Evolutionary conservation across 1,140 invertebrate genomes (phyloP), one percentile per base, ranked within the genome.

Genomic region (Lordiphosa clarofinis): DNA sequence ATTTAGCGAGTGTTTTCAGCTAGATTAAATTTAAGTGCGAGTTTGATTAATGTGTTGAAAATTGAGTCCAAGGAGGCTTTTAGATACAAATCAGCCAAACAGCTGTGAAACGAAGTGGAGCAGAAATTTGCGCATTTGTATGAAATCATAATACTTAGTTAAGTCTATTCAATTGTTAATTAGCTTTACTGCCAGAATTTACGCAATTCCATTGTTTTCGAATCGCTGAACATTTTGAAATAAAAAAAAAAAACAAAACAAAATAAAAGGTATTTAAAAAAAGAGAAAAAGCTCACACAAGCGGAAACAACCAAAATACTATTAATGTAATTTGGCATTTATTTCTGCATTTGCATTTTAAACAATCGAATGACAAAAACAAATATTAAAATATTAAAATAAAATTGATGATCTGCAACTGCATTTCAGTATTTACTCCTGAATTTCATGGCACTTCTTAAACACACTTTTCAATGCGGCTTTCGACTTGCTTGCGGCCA

Each of bases 21-120:
- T 70, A 84, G 78, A 84, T 84, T 84, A 84, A 84, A 73, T 84
- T 62, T 73, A 73, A 57, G 56, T 56, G 68, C 49, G 15, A 54
- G 52, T 56, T 84, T 84, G 78, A 84, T 84, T 86, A 84, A 84
- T 84, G 78, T 78, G 73, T 56, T 21, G 24, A 21, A 39, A 52
- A 37, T 35, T 47, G 65, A 58, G 40, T 24, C 46, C 28, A 38
- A 59, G 33, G 24, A 46, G 59, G 55, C 37, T 69, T 43, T 39
- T 28, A 38, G 28, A 33, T 65, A 38, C 55, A 31, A 46, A 49
- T 12, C 61, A 39, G 28, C 31, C 36, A 33, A 53, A 47, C 64
- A 48, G 47, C 47, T 49, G 47, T 36, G 47, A n/a, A 49, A 37
- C 7, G 8, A 37, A 49, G 12, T 49, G 9, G 13, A 49, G 11